Percentiles rank a stretch among this genome's conserved stretches.
These are phyloP conservation scores for Thunnus thynnus DNA, from an alignment of 2,113 vertebrate genomes.

Conservation along the genomic window DNA sequence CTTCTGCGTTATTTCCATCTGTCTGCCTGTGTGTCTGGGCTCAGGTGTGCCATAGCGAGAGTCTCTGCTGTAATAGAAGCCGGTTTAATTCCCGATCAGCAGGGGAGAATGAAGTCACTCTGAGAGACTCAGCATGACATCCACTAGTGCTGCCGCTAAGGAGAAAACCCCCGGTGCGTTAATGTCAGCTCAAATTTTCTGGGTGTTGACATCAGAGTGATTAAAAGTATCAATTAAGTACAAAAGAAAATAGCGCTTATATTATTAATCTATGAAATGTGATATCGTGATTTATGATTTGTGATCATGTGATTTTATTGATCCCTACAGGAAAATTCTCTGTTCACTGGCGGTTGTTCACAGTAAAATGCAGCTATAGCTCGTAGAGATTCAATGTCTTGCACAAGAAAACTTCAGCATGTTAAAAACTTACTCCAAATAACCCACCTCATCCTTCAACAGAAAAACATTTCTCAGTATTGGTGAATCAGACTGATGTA, in stretches of 20 bases:
- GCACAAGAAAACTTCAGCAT: neutral
- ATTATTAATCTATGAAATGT: neutral
- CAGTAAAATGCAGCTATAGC: conserved; percentile 3
- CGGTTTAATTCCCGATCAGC: conserved; percentile 59
- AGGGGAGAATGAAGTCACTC: conserved; percentile 36
- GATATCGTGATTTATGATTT: neutral
- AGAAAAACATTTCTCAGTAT: conserved; percentile 9
- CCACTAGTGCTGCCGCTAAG: conserved; percentile 1
- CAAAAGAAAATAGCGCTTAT: neutral
- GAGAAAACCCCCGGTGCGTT: conserved; percentile 2
- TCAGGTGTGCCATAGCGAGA: conserved; percentile 48
- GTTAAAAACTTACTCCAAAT: neutral
- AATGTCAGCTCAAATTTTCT: conserved; percentile 50
- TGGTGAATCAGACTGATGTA: neutral
- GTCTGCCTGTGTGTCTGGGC: conserved; percentile 21
- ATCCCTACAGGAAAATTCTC: neutral
- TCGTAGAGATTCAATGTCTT: neutral
- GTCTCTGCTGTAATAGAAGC: conserved; percentile 42
- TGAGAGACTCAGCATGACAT: conserved; percentile 43
- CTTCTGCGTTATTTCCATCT: conserved; percentile 16
- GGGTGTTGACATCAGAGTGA: conserved; percentile 21
- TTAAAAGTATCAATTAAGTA: conserved; percentile 25
- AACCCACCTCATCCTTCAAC: neutral
- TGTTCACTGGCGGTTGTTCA: neutral
- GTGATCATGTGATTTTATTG: neutral